Percentiles rank a stretch among this genome's conserved stretches.
phyloP scores from a whole-genome alignment of 2,113 vertebrate species.

The Daubentonia madagascariensis region DNA sequence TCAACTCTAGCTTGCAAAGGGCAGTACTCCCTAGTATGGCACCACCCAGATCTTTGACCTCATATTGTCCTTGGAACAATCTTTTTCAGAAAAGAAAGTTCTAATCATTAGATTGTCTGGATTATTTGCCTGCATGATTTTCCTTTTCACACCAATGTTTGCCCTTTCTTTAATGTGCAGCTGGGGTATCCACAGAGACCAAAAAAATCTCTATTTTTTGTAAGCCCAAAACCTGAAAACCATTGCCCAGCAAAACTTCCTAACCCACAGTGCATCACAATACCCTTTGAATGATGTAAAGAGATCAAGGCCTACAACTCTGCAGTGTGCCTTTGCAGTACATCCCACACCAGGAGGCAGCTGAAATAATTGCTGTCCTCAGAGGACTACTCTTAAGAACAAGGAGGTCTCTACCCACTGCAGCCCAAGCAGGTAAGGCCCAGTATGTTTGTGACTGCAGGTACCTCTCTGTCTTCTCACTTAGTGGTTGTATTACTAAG shows the following conservation, averaged over 20 bases:
- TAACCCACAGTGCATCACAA: slow-evolving; percentile 55
- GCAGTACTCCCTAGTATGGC: neutral
- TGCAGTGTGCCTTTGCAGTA: neutral
- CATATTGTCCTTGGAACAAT: neutral
- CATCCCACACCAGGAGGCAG: neutral
- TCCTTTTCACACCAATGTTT: neutral
- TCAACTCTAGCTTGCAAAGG: neutral
- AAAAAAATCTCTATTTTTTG: neutral
- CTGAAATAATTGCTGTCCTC: neutral
- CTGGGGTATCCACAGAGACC: neutral
- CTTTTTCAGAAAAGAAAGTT: slow-evolving; percentile 7
- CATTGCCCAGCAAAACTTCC: neutral
- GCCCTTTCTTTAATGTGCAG: neutral
- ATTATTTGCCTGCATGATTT: neutral
- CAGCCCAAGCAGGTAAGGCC: neutral
- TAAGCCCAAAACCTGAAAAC: neutral
- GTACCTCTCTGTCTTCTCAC: neutral
- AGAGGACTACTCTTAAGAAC: neutral
- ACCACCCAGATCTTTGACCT: neutral
- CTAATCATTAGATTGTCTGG: neutral
- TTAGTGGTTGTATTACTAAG: neutral
- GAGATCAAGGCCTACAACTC: neutral
- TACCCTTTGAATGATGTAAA: slow-evolving; percentile 62
- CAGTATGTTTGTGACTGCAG: fast-evolving
- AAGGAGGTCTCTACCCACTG: neutral